phyloP scores from a whole-genome alignment of 1,140 invertebrate genomes.

The Aphis gossypii region DNA sequence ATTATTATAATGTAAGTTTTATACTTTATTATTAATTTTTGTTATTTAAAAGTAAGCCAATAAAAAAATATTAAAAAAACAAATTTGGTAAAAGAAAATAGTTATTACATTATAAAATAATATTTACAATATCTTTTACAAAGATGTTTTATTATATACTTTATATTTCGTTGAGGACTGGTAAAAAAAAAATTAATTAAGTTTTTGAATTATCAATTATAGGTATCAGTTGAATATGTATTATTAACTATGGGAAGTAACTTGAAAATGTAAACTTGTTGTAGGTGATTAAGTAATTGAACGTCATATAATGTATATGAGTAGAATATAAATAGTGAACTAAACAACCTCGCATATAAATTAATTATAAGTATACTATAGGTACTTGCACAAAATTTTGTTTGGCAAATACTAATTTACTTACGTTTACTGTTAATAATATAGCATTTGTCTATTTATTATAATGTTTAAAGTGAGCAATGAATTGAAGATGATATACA shows the following conservation, averaged over 20 bases:
- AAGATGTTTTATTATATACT: background rate
- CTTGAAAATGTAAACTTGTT: background rate
- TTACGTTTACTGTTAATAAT: background rate
- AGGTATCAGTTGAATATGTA: background rate
- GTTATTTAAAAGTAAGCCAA: background rate
- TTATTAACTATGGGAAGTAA: background rate
- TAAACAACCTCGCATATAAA: background rate
- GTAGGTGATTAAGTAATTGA: background rate
- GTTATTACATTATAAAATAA: background rate
- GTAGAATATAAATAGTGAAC: constrained; percentile 12
- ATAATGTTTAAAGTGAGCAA: background rate
- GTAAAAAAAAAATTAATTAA: background rate
- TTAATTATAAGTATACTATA: background rate
- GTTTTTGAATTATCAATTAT: background rate
- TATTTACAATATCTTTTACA: background rate
- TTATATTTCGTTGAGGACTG: background rate
- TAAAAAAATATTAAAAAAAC: background rate
- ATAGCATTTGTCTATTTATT: background rate
- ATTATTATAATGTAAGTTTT: too few relatives aligned
- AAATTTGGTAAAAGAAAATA: background rate
- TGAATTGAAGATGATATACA: background rate
- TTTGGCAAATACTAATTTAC: background rate
- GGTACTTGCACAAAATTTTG: background rate
- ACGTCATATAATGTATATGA: background rate
- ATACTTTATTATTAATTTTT: too few relatives aligned